Evolutionary conservation across 2,888 invertebrate species (phyloP).

Genomic region (Parochlus steinenii): DNA sequence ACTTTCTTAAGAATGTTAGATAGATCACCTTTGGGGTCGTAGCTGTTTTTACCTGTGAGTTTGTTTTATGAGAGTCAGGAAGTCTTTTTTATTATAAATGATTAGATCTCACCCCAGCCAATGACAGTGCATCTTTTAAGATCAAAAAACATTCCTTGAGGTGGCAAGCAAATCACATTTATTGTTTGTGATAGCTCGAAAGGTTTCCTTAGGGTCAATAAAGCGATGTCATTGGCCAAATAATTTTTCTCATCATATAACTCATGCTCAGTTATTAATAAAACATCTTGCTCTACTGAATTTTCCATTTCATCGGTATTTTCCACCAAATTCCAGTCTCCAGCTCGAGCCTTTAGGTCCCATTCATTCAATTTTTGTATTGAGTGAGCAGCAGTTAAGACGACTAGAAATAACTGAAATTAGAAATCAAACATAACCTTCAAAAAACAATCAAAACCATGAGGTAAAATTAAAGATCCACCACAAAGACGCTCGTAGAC

Average conservation of each 20-base stretch:
- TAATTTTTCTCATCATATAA: neutral
- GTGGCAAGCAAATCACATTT: slow-evolving; percentile 44
- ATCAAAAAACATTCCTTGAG: slow-evolving; percentile 29
- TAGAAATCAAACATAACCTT: too few species aligned
- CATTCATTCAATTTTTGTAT: too few species aligned
- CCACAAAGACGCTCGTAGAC: too few species aligned
- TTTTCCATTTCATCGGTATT: too few species aligned
- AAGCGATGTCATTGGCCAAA: neutral
- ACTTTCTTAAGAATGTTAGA: slow-evolving; percentile 47
- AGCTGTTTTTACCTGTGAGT: too few species aligned
- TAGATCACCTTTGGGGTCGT: slow-evolving; percentile 32
- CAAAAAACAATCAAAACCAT: too few species aligned
- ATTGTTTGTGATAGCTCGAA: slow-evolving; percentile 38
- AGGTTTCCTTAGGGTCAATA: neutral
- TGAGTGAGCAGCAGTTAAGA: too few species aligned
- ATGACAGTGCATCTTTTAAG: slow-evolving; percentile 44
- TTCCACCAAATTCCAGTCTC: neutral
- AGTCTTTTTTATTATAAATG: too few species aligned
- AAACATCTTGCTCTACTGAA: neutral
- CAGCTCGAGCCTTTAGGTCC: too few species aligned
- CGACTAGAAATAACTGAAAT: too few species aligned
- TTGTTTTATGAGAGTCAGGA: too few species aligned
- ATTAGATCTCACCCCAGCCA: slow-evolving; percentile 50
- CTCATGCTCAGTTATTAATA: slow-evolving; percentile 1
- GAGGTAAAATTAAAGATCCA: too few species aligned